Base-by-base conservation (phyloP, 2,113 vertebrate species). In the Arvicanthis niloticus region DNA sequence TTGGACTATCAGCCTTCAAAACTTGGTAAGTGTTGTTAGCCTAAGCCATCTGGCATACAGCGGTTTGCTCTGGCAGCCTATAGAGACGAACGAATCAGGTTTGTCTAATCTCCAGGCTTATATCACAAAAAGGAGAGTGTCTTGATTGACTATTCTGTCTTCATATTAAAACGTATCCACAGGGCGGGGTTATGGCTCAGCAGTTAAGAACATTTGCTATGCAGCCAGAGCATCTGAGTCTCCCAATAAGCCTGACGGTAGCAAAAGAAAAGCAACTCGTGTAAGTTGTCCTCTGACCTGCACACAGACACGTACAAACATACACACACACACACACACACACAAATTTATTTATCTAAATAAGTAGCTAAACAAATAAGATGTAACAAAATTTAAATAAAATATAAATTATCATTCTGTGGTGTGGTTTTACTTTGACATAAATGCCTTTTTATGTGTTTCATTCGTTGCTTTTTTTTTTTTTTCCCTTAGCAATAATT, bases 161-260 rank as follows among this genome's bases (percentile, higher is more conserved):
- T 93, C 75, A 60, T 81, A 92, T 95, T 93, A 95, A 96, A 87
- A 21, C 40, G 51, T 90, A 76, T 58, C 91, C 84, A n/a, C 29
- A 56, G 67, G 53, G 91, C 21, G n/a, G 22, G 12, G 56, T 26
- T 81, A n/a, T 53, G 16, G 21, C 17, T 58, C 53, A 58, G 53
- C 37, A 40, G 26, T 26, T 84, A 42, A 62, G 56, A 84, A 40
- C 56, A 26, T 4, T 56, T 82, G 22, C 80, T 82, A 21, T 40
- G 5, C 22, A 13, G 16, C 37, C 53, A 15, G 80, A 58, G 37
- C 19, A 82, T 37, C 56, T 62, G n/a, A 60, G 21, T 80, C 56
- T 81, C 56, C 34, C 34, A 81, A 11, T 37, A 80, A 81, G 48
- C 4, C 17, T 6, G 51, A 37, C 5, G 9, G 5, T 58, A 58